A percentile compares a stretch with the other conserved stretches of the same genome.
Evolutionary conservation across 2,113 vertebrate species (phyloP).

Genomic region (Rhadina sibilatrix): DNA sequence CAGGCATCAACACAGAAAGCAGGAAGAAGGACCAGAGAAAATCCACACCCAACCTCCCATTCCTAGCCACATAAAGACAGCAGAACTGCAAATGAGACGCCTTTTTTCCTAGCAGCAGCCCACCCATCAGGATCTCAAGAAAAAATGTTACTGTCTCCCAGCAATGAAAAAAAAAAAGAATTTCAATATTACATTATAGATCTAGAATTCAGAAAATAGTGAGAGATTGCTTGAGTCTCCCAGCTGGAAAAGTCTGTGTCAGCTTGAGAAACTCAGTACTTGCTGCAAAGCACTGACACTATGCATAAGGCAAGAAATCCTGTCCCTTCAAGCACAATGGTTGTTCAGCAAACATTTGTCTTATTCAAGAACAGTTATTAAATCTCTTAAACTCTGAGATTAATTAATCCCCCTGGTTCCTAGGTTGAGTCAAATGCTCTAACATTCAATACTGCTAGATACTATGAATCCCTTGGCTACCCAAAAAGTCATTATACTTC

Average conservation of each 20-base stretch:
- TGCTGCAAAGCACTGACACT: not conserved
- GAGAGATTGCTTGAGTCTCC: not conserved
- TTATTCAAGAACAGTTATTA: not conserved
- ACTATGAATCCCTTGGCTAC: not conserved
- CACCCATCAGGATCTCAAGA: not conserved
- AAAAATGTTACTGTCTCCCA: not conserved
- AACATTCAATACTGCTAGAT: not conserved
- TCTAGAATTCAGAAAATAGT: not conserved
- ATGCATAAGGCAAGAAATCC: not conserved
- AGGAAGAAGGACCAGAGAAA: not conserved
- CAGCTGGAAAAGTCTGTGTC: not conserved
- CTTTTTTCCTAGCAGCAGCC: not conserved
- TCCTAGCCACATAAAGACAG: not conserved
- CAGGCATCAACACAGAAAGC: not conserved
- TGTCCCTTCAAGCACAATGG: not conserved
- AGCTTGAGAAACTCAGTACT: not conserved
- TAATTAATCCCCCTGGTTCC: not conserved
- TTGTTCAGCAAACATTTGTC: conserved; percentile 13
- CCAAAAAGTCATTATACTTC: not conserved
- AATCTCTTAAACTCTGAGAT: not conserved
- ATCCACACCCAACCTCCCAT: not conserved
- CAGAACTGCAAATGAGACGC: not conserved
- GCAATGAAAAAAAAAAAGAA: not conserved
- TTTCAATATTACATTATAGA: not conserved
- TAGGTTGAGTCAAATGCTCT: not conserved